Conservation (phyloP, 2,113 vertebrate genomes). For the Mugil cephalus region DNA sequence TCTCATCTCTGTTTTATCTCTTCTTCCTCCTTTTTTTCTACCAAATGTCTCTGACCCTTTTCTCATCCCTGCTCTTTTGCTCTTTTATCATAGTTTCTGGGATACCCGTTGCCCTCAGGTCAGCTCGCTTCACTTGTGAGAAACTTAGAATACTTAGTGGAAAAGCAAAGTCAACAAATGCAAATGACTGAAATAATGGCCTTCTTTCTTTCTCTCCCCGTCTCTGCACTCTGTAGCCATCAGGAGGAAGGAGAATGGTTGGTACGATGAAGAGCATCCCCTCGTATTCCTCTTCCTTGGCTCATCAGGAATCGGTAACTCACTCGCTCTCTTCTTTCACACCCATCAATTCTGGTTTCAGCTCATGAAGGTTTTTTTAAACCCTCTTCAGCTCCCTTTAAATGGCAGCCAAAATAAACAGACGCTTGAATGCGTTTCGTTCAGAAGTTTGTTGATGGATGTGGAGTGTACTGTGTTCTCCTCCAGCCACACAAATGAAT, state of each 20-base stretch:
- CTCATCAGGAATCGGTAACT: constrained; percentile 96
- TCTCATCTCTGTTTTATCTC: constrained; percentile 77
- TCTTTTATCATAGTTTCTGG: constrained; percentile 69
- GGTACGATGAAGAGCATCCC: constrained; percentile 98
- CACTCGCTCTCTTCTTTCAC: constrained; percentile 13
- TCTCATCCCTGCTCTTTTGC: constrained; percentile 62
- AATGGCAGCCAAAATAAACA: constrained; percentile 49
- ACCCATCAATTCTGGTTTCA: constrained; percentile 20
- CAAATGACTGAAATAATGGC: constrained; percentile 54
- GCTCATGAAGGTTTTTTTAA: constrained; percentile 2
- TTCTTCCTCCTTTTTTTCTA: constrained; percentile 40
- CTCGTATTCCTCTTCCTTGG: constrained; percentile 98
- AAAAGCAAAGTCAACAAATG: constrained; percentile 69
- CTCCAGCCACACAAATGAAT: constrained; percentile 2
- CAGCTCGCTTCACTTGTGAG: constrained; percentile 37
- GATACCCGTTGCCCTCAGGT: constrained; percentile 51
- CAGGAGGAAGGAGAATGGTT: constrained; percentile 98
- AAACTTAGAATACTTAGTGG: constrained; percentile 36
- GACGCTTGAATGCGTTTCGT: constrained; percentile 19
- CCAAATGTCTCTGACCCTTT: constrained; percentile 74
- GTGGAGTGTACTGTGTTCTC: constrained; percentile 8
- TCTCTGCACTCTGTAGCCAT: constrained; percentile 84
- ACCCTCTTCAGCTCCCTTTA: constrained; percentile 10
- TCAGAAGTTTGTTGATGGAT: constrained; percentile 9
- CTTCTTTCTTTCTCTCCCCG: constrained; percentile 27